Conservation (phyloP, 2,113 vertebrate species). For the Pelecanoides urinatrix region DNA sequence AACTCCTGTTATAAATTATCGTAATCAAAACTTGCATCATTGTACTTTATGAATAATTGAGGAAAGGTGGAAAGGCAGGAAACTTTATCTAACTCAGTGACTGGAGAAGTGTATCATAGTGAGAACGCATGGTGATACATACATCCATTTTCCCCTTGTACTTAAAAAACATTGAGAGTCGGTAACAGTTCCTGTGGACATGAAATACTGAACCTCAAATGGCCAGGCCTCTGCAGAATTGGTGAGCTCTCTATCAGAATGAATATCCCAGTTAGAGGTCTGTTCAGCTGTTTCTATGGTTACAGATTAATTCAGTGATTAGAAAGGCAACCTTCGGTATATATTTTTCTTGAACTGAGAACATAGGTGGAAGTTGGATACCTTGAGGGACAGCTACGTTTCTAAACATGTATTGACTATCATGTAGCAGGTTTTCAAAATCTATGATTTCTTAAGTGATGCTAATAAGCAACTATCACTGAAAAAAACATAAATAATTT, state of each 20-base stretch:
- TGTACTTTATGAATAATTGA: not conserved
- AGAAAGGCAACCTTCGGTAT: not conserved
- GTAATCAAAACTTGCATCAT: not conserved
- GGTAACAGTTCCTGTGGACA: not conserved
- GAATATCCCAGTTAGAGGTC: not conserved
- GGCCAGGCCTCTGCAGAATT: not conserved
- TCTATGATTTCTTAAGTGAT: not conserved
- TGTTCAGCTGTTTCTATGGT: conserved; percentile 24
- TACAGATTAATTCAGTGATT: conserved; percentile 8
- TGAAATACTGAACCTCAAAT: not conserved
- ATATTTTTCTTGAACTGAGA: not conserved
- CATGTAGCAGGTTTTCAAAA: not conserved
- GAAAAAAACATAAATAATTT: not conserved
- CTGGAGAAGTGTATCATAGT: not conserved
- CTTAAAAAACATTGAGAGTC: not conserved
- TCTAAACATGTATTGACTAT: not conserved
- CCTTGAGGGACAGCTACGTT: not conserved
- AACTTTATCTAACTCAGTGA: not conserved
- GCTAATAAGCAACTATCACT: not conserved
- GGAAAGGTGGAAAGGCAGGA: not conserved
- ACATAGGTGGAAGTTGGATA: not conserved
- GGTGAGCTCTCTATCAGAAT: not conserved
- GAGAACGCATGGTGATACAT: not conserved
- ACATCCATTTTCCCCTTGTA: not conserved
- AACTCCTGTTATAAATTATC: not conserved